Evolutionary conservation across 2,113 vertebrate genomes (phyloP), one percentile per base, ranked within the genome.

Genomic region (Neolamprologus sp.): DNA sequence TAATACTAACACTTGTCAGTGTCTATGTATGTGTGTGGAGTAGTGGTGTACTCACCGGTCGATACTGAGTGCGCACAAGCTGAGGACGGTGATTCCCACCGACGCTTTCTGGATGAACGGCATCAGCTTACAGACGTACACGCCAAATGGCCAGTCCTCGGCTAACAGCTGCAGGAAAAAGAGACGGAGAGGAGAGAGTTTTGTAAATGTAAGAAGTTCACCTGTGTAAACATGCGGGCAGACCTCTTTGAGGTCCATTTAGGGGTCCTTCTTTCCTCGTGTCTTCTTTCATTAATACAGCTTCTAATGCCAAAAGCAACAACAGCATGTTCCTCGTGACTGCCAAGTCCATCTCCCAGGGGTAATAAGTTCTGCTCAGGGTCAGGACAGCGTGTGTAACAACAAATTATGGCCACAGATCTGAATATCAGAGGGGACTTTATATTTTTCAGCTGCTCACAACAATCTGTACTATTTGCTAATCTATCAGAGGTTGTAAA

Each of bases 71-170:
- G 98, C 98, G 12, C 98, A 98, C 11, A 98, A 95, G 92, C 98
- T 98, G 89, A 98, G 97, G 54, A 98, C 98, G 0, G 98, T 98
- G 92, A 98, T 98, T 55, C 98, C 98, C 58, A 98, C 97, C 0
- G 98, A 98, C 3, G 97, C 97, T 87, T 98, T 98, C 94, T 98
- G 98, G 88, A 98, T 96, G 91, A 98, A 98, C 0, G 98, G 98
- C 82, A 97, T 96, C 92, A 98, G 55, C 89, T 98, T 98, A 88
- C 98, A 98, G 73, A 98, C 63, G 12, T 97, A 96, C 6, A 97
- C 97, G 0, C 98, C 98, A 0, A 98, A 98, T 1, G 98, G 98
- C 98, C 98, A 98, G 93, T 97, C 96, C 90, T 97, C 96, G 2
- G 97, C 97, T 88, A 98, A 82, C 7, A 98, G 94, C 98, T 98